A percentile compares a stretch with the other conserved stretches of the same genome.
phyloP scores from a whole-genome alignment of 92 coral and sea anemone genomes.

The Epizoanthus illoricatus region DNA sequence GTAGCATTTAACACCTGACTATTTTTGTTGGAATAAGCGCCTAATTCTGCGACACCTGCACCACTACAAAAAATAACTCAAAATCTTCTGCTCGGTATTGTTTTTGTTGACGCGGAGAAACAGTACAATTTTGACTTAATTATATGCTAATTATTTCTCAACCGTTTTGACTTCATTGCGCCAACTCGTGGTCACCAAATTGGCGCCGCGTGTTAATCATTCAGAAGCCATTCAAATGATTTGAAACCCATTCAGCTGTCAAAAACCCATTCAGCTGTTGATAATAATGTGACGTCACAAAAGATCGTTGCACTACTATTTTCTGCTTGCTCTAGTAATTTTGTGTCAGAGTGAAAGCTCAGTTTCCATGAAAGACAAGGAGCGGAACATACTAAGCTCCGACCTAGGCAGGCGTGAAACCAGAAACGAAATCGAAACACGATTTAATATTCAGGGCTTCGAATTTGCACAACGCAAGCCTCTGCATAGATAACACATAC shows the following conservation, averaged over 20 bases:
- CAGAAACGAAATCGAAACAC: constrained; percentile 7
- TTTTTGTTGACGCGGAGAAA: neutral
- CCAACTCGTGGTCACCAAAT: constrained; percentile 41
- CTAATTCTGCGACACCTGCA: constrained; percentile 17
- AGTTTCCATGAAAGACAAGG: constrained; percentile 25
- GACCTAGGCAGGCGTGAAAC: constrained; percentile 22
- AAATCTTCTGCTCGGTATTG: constrained; percentile 25
- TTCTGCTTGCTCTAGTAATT: constrained; percentile 25
- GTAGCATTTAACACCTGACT: neutral
- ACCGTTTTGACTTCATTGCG: constrained; percentile 23
- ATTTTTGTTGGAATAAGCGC: neutral
- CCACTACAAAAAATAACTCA: neutral
- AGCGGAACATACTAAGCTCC: neutral
- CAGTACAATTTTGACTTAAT: constrained; percentile 3
- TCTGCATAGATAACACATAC: neutral
- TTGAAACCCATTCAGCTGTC: constrained; percentile 45
- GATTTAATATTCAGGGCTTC: neutral
- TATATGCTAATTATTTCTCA: constrained; percentile 5
- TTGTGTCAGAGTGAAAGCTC: constrained; percentile 28
- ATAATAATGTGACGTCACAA: constrained; percentile 40
- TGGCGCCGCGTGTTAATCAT: constrained; percentile 46
- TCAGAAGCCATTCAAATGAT: constrained; percentile 36
- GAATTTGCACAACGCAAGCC: neutral
- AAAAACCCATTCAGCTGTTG: constrained; percentile 40
- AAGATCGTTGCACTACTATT: constrained; percentile 26